Conservation (phyloP, 1,140 invertebrate species). For the Liolophura sinensis region DNA sequence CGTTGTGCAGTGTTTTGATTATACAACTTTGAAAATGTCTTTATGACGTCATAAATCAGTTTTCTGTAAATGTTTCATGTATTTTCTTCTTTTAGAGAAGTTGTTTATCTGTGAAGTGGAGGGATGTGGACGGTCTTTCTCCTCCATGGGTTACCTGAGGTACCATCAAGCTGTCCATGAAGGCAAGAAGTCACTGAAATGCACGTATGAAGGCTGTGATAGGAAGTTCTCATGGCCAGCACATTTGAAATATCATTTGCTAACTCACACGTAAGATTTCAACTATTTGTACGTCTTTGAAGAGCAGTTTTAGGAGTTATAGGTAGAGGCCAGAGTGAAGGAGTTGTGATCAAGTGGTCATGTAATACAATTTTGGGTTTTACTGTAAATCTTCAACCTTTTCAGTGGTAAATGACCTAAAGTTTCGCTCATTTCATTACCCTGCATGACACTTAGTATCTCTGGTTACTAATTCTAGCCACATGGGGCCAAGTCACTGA, state of each 20-base stretch:
- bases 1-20: too few relatives aligned
- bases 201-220: constrained; percentile 33
- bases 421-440: too few relatives aligned
- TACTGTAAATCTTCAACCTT: too few relatives aligned
- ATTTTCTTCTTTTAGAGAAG: constrained; percentile 7
- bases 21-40: too few relatives aligned
- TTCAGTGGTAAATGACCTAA: too few relatives aligned
- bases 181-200: constrained; percentile 25
- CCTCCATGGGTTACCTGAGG: constrained; percentile 12
- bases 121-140: constrained; percentile 28
- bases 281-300: not conserved
- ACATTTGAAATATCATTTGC: constrained; percentile 47
- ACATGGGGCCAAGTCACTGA: too few relatives aligned
- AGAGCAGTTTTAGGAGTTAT: not conserved
- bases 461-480: too few relatives aligned
- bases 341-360: too few relatives aligned
- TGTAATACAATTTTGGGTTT: too few relatives aligned
- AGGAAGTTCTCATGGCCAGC: constrained; percentile 41
- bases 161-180: constrained; percentile 15
- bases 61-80: too few relatives aligned
- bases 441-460: too few relatives aligned
- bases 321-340: not conserved
- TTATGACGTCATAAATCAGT: too few relatives aligned
- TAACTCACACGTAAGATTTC: constrained; percentile 45
- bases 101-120: constrained; percentile 20